phyloP scores from a whole-genome alignment of 2,797 vertebrate species.

The Vespertilio murinus region DNA sequence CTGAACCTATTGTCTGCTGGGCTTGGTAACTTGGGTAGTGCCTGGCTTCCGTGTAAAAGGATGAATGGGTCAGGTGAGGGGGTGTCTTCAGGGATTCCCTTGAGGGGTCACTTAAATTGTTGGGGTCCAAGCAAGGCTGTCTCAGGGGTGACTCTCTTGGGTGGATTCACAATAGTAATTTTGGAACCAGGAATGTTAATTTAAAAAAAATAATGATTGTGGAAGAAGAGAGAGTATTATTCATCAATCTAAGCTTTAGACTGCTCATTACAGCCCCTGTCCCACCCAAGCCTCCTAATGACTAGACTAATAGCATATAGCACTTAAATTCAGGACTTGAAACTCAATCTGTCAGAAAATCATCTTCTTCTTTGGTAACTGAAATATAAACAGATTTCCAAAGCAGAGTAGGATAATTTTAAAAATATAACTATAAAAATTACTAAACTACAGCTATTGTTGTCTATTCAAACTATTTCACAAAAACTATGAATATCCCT shows the following conservation, averaged over 20 bases:
- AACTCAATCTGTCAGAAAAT: background rate
- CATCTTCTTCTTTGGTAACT: background rate
- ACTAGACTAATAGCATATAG: background rate
- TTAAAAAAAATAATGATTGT: background rate
- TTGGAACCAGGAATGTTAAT: background rate
- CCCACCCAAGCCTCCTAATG: background rate
- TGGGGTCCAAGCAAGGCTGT: background rate
- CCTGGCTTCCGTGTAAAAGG: background rate
- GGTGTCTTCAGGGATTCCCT: background rate
- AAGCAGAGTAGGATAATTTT: slow-evolving; percentile 6
- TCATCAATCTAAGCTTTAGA: background rate
- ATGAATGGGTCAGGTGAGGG: background rate
- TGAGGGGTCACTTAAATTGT: background rate
- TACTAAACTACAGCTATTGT: background rate
- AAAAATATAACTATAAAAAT: slow-evolving; percentile 11
- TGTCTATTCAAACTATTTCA: background rate
- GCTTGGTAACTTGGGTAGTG: background rate
- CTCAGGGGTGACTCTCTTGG: background rate
- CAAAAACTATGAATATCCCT: slow-evolving; percentile 30
- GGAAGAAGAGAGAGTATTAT: background rate
- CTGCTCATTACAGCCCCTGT: background rate
- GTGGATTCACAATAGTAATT: slow-evolving; percentile 4
- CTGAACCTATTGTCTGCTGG: background rate
- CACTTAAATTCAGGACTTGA: background rate
- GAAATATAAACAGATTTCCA: slow-evolving; percentile 31